Conservation (phyloP, 2,888 invertebrate genomes). For the Luperina nickerlii region DNA sequence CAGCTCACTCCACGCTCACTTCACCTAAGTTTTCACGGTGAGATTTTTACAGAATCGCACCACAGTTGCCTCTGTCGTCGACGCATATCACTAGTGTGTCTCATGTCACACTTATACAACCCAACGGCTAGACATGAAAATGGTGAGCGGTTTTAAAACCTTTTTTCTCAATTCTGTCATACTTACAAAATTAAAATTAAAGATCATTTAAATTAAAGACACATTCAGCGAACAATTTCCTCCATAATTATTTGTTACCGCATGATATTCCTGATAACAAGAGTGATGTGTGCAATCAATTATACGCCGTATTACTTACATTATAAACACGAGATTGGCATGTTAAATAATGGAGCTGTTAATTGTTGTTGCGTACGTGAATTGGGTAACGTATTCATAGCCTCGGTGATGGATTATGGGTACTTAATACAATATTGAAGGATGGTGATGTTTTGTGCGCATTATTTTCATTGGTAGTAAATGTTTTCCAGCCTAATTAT, state of each 20-base stretch:
- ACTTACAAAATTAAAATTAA: conserved; percentile 22
- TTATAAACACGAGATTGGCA: conserved; percentile 44
- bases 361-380: conserved; percentile 50
- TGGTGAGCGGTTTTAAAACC: background rate
- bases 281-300: conserved; percentile 52
- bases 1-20: no score
- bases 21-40: no score
- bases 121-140: background rate
- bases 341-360: conserved; percentile 43
- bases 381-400: conserved; percentile 57
- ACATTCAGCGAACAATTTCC: conserved; percentile 41
- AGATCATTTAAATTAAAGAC: conserved; percentile 8
- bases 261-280: conserved; percentile 52
- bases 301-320: conserved; percentile 46
- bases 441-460: conserved; percentile 30
- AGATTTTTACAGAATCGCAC: no score
- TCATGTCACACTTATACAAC: background rate
- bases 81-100: background rate
- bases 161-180: background rate
- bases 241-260: conserved; percentile 43
- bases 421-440: conserved; percentile 36
- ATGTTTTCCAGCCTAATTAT: background rate
- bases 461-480: conserved; percentile 12
- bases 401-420: conserved; percentile 46
- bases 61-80: no score